Base-by-base conservation (phyloP, 2,113 vertebrate genomes). In the Cephalopholis sonnerati region DNA sequence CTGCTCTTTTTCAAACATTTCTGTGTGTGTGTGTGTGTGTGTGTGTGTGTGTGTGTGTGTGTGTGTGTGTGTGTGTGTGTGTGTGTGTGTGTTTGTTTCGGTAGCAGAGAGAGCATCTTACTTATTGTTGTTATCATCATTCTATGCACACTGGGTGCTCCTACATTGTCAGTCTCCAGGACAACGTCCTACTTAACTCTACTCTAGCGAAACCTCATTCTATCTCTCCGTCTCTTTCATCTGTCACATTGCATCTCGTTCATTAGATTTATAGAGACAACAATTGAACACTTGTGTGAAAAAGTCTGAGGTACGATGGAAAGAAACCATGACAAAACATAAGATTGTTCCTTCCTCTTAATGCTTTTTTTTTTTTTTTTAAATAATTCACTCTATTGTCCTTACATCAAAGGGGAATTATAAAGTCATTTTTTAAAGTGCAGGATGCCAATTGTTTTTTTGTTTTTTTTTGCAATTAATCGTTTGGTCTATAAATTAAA, bases 151-250 rank as follows among this genome's bases (percentile, higher is more conserved):
- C 80, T 16, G 39, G 78, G 77, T 69, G 71, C 87, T 93, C 74
- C 83, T 74, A 73, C 84, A 59, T 77, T 78, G 88, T 78, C 85
- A n/a, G 93, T 94, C 90, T 92, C 94, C 92, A 94, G 80, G 90
- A 93, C 94, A 91, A 94, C 90, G 72, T 93, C 87, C 93, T 91
- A 90, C 92, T 93, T 93, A 85, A 68, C 88, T 80, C 65, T 9
- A 27, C 87, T 86, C n/a, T 22, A 69, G 77, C 86, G 76, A 77
- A 53, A 24, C 2, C 13, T 5, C 36, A 77, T 29, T 22, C 29
- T 18, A 0, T 16, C 70, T 58, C 71, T 55, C 64, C 2, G 5
- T 39, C 58, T 44, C n/a, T 64, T 59, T 53, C 50, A 55, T 77
- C 77, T 71, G 36, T 25, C 46, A 53, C 7, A 7, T 62, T 57